Evolutionary conservation across 2,113 vertebrate species (phyloP).

Genomic region (Rhagologus leucostigma): DNA sequence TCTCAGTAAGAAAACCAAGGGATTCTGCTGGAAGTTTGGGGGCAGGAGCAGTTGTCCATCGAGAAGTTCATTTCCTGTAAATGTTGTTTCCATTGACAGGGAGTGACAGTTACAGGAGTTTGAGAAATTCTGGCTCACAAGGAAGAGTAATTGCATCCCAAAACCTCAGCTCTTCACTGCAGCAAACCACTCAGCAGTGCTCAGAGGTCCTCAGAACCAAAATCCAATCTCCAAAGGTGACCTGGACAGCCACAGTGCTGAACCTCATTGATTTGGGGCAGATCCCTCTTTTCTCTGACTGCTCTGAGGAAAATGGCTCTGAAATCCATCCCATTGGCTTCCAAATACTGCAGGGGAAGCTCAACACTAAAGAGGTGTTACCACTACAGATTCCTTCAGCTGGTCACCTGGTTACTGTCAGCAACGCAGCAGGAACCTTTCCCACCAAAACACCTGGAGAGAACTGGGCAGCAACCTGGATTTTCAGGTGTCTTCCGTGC

Average conservation of each 20-base stretch:
- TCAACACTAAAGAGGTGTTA: accelerated
- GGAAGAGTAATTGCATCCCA: background rate
- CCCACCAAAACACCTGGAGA: background rate
- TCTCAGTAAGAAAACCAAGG: background rate
- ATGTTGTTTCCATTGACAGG: background rate
- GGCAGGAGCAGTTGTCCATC: background rate
- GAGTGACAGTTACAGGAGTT: background rate
- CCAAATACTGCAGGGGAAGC: background rate
- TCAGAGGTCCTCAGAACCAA: background rate
- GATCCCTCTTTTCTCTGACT: background rate
- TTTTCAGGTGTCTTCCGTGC: background rate
- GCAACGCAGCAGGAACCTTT: background rate
- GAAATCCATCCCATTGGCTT: background rate
- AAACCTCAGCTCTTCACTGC: background rate
- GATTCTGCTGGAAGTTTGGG: background rate
- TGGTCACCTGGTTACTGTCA: no score
- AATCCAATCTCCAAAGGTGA: background rate
- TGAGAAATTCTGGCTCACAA: background rate
- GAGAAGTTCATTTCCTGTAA: background rate
- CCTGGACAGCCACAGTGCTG: background rate
- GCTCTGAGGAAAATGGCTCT: background rate
- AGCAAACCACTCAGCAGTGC: background rate
- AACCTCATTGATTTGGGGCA: background rate
- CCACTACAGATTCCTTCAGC: accelerated
- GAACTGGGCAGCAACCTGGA: background rate